Base-by-base conservation (phyloP, 2,888 invertebrate species). In the Harpagoxenus sublaevis region DNA sequence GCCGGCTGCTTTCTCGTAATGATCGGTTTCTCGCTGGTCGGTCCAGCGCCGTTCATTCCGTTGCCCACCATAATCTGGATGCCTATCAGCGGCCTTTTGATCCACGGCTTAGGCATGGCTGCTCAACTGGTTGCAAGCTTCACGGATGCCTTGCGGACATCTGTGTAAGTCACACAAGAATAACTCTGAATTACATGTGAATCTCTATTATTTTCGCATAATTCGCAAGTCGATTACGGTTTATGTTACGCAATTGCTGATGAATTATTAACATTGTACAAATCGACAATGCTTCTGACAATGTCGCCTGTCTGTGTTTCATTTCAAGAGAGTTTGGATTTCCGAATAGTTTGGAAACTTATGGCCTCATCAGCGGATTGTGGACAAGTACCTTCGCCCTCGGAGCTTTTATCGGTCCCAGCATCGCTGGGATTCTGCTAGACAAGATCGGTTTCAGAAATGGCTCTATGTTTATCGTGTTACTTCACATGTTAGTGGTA, bases 301-400 rank as follows among this genome's bases (percentile, higher is more conserved):
- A 57, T 66, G n/a, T 65, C 8, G 45, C 51, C 45, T 28, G 10
- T 60, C 9, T 3, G 18, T 12, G 18, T 12, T 28, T 0, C n/a
- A 53, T 35, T 8, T 71, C 18, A 94, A 98, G 98, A 91, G 96
- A 96, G 0, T 96, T 96, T 89, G 98, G 98, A 1, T 97, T 98
- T 89, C 97, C 98, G 0, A 98, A 99, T 94, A 97, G 97, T 86
- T 96, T 98, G 88, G 98, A 98, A 93, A 99, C 99, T 0, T 98
- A 98, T 93, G 98, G 98, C 0, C 95, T 98, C 55, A 97, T 98
- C 10, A 98, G 98, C 0, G 99, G 98, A 0, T 96, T 99, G 92
- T 99, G 98, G 97, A 98, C 98, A 1, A 98, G 98, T 0, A 97
- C 98, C 0, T 98, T 98, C 92, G 98, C 98, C 0, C 95, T 99